Percentiles rank a stretch among this genome's conserved stretches.
Evolutionary conservation across 2,888 invertebrate species (phyloP).

Genomic region (Drosophila diplacantha): DNA sequence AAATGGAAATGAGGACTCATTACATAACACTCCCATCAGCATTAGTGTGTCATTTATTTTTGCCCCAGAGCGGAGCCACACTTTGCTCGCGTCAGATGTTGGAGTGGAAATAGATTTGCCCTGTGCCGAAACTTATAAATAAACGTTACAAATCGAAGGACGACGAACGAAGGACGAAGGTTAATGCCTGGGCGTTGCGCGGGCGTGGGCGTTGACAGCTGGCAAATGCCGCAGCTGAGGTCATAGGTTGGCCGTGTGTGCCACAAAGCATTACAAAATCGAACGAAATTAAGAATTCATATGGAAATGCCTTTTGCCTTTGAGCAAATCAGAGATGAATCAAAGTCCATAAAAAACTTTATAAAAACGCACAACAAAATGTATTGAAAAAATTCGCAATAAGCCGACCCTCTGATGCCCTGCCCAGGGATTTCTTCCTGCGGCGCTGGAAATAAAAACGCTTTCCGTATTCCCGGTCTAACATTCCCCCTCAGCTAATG

Average conservation of each 20-base stretch:
- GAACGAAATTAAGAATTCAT: slow-evolving; percentile 42
- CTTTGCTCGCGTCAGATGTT: slow-evolving; percentile 24
- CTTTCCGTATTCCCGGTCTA: neutral
- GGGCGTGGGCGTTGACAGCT: slow-evolving; percentile 38
- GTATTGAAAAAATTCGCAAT: neutral
- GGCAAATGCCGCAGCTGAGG: slow-evolving; percentile 37
- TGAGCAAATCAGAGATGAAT: slow-evolving; percentile 19
- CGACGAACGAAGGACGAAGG: slow-evolving; percentile 19
- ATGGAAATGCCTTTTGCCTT: slow-evolving; percentile 10
- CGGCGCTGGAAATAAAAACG: slow-evolving; percentile 10
- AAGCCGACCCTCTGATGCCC: slow-evolving; percentile 23
- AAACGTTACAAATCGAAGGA: slow-evolving; percentile 27
- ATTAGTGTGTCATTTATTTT: slow-evolving; percentile 33
- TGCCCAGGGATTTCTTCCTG: slow-evolving; percentile 7
- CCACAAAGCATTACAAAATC: slow-evolving; percentile 21
- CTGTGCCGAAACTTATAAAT: slow-evolving; percentile 30
- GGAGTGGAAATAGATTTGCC: slow-evolving; percentile 22
- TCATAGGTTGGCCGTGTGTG: slow-evolving; percentile 32
- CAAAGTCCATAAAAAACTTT: slow-evolving; percentile 17
- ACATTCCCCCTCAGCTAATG: slow-evolving; percentile 20
- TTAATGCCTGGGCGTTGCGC: slow-evolving; percentile 29
- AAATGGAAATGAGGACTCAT: slow-evolving; percentile 33
- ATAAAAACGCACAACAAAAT: slow-evolving; percentile 11
- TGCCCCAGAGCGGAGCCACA: slow-evolving; percentile 6
- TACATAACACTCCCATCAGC: slow-evolving; percentile 40